Evolutionary conservation across 1,140 invertebrate species (phyloP).

Genomic region (Chironomus striatipennis): DNA sequence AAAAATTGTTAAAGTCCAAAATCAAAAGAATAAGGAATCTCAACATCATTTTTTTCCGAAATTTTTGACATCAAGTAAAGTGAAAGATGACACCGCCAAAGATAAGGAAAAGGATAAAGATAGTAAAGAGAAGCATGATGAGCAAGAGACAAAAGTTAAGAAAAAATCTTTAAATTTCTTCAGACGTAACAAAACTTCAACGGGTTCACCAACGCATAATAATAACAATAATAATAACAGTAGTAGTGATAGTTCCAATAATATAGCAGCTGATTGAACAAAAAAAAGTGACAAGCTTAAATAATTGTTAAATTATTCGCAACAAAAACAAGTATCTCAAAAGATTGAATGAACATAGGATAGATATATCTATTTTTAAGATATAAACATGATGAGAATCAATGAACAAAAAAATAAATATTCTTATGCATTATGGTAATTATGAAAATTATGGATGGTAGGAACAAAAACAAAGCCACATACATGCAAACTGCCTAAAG

Average conservation of each 20-base stretch:
- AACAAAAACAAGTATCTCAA: no score
- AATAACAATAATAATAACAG: no score
- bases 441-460: no score
- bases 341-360: no score
- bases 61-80: neutral
- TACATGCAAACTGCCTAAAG: no score
- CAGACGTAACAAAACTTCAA: neutral
- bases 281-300: no score
- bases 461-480: no score
- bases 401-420: no score
- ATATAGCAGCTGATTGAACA: neutral
- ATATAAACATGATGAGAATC: no score
- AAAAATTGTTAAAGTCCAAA: constrained; percentile 18
- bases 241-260: neutral
- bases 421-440: no score
- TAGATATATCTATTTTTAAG: no score
- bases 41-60: constrained; percentile 13
- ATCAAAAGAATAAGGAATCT: constrained; percentile 18
- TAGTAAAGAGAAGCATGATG: neutral
- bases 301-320: no score
- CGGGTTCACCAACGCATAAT: constrained; percentile 10
- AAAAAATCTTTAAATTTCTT: neutral
- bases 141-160: neutral
- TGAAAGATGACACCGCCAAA: neutral
- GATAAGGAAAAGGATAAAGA: neutral